A percentile compares a stretch with the other conserved stretches of the same genome.
These are phyloP conservation scores for Hypomecis punctinalis DNA, from an alignment of 2,888 invertebrate genomes.

Conservation along the genomic window DNA sequence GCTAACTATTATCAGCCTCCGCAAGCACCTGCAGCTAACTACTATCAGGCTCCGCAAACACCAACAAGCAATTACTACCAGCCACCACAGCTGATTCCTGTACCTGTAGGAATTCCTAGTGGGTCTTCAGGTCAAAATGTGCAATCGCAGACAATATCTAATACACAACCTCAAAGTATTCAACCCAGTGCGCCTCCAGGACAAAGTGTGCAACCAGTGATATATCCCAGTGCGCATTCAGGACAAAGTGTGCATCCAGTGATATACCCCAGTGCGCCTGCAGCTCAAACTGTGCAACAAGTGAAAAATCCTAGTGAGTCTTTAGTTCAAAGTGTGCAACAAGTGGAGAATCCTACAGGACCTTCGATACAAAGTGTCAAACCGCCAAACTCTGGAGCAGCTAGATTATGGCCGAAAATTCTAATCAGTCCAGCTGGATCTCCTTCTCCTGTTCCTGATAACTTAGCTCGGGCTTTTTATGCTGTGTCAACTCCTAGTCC, in stretches of 20 bases:
- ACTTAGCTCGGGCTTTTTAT: constrained; percentile 18
- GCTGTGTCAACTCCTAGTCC: constrained; percentile 35
- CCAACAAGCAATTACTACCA: constrained; percentile 11
- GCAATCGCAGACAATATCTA: neutral
- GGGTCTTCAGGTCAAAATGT: neutral
- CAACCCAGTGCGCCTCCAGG: neutral
- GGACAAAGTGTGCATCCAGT: neutral
- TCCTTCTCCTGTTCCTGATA: constrained; percentile 18
- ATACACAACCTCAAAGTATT: too few species aligned
- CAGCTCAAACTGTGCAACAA: neutral
- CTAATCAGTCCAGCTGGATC: constrained; percentile 23
- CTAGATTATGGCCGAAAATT: constrained; percentile 28
- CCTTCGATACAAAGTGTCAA: neutral
- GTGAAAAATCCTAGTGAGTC: neutral
- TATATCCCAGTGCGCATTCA: neutral
- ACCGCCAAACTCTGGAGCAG: constrained; percentile 6
- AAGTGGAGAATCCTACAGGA: constrained; percentile 1
- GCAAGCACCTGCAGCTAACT: constrained; percentile 6
- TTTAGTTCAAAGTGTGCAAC: neutral
- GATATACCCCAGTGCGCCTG: neutral
- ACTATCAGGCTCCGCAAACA: constrained; percentile 8
- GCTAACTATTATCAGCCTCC: constrained; percentile 14
- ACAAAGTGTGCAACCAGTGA: neutral
- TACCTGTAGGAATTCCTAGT: constrained; percentile 16
- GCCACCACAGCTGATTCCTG: constrained; percentile 15